Conservation (phyloP, 1,140 invertebrate species). For the Drosophila kohkoa region DNA sequence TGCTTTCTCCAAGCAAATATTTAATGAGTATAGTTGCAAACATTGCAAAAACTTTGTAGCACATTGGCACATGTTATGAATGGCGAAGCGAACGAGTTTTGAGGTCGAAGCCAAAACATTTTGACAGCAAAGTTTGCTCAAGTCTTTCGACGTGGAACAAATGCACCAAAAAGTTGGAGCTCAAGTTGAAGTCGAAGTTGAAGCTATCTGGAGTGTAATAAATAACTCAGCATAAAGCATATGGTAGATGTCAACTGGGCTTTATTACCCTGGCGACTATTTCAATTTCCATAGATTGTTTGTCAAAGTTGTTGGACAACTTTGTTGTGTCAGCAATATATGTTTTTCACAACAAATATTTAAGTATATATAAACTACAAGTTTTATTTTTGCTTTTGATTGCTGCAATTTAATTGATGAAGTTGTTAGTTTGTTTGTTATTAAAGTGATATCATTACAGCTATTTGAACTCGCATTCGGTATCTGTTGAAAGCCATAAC, state of each 20-base stretch:
- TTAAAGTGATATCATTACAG: background rate
- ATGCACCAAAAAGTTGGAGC: conserved; percentile 34
- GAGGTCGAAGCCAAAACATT: background rate
- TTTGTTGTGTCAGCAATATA: background rate
- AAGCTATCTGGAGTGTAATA: conserved; percentile 34
- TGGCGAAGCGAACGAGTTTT: conserved; percentile 1
- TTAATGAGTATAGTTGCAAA: too few relatives aligned
- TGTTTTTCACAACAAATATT: background rate
- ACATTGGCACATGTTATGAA: conserved; percentile 12
- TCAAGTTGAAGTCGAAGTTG: conserved; percentile 4
- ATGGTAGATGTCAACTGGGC: conserved; percentile 36
- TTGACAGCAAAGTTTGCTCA: conserved; percentile 28
- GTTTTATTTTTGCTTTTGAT: background rate
- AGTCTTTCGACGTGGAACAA: conserved; percentile 36
- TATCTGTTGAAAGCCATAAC: conserved; percentile 47
- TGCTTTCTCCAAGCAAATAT: too few relatives aligned
- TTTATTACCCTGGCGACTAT: conserved; percentile 2
- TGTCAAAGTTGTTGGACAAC: background rate
- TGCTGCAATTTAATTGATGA: background rate
- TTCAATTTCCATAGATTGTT: conserved; percentile 22
- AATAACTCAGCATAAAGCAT: conserved; percentile 30
- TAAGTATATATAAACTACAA: background rate
- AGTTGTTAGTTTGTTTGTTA: conserved; percentile 5
- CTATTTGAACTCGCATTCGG: background rate
- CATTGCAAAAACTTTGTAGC: conserved; percentile 6